Evolutionary conservation across 2,888 invertebrate species (phyloP).

Genomic region (Phalera bucephala): DNA sequence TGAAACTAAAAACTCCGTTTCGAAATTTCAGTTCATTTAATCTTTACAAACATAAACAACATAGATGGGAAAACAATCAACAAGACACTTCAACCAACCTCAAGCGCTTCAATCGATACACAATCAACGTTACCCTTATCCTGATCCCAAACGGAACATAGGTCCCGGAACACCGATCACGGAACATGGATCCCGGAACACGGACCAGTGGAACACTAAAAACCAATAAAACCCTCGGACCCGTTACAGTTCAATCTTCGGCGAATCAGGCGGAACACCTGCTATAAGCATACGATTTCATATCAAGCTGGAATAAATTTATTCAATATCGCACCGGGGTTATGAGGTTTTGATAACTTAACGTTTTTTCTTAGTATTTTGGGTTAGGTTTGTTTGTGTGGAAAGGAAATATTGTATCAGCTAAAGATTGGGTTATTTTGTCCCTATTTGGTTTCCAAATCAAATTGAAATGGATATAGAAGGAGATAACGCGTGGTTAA

Average conservation of each 20-base stretch:
- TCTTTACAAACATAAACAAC: conserved; percentile 1
- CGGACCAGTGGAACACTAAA: conserved; percentile 5
- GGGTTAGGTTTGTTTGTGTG: no score
- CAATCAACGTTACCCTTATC: not conserved
- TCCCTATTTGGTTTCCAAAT: no score
- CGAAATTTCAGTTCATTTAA: no score
- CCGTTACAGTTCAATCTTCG: conserved; percentile 34
- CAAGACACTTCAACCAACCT: not conserved
- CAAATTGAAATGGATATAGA: no score
- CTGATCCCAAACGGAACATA: no score
- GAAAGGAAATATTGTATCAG: no score
- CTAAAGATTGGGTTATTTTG: not conserved
- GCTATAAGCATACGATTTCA: conserved; percentile 24
- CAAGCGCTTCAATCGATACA: no score
- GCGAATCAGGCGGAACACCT: conserved; percentile 35
- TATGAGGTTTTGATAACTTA: conserved; percentile 34
- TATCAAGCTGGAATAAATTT: conserved; percentile 35
- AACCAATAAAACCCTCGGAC: conserved; percentile 30
- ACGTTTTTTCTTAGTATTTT: conserved; percentile 14
- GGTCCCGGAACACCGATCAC: no score
- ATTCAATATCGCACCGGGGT: conserved; percentile 28
- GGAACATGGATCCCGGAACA: no score
- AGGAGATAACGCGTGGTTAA: no score
- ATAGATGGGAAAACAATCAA: not conserved
- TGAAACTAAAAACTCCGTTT: no score